Conservation (phyloP, 2,888 invertebrate genomes). For the Phengaris arion region DNA sequence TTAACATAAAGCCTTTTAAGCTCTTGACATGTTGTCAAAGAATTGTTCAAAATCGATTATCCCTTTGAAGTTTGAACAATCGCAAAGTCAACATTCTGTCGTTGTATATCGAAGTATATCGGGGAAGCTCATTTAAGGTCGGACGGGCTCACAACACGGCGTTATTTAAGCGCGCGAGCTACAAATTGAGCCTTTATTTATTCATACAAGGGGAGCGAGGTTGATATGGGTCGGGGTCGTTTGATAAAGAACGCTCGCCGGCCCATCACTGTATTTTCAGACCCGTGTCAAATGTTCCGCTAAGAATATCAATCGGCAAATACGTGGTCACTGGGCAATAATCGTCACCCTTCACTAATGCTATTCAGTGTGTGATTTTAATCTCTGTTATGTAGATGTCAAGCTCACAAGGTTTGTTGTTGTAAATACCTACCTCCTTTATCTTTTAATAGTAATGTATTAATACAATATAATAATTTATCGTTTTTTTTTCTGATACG, state of each 20-base stretch:
- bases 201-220: conserved; percentile 71
- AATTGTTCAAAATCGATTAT: conserved; percentile 39
- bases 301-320: conserved; percentile 49
- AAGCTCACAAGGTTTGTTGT: not conserved
- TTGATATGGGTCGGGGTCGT: conserved; percentile 75
- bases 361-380: conserved; percentile 29
- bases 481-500: no score
- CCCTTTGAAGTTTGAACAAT: conserved; percentile 31
- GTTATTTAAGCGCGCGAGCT: conserved; percentile 65
- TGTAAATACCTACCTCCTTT: not conserved
- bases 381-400: conserved; percentile 15
- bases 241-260: conserved; percentile 66
- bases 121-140: conserved; percentile 56
- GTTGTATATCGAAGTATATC: conserved; percentile 45
- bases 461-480: no score
- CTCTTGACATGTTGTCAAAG: conserved; percentile 46
- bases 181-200: conserved; percentile 78
- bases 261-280: conserved; percentile 57
- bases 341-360: conserved; percentile 32
- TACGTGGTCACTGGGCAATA: conserved; percentile 34
- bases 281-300: conserved; percentile 51
- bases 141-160: conserved; percentile 59
- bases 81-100: conserved; percentile 36
- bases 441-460: not conserved
- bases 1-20: not conserved